Evolutionary conservation across 2,113 vertebrate species (phyloP).

Genomic region (Pycnonotus jocosus): DNA sequence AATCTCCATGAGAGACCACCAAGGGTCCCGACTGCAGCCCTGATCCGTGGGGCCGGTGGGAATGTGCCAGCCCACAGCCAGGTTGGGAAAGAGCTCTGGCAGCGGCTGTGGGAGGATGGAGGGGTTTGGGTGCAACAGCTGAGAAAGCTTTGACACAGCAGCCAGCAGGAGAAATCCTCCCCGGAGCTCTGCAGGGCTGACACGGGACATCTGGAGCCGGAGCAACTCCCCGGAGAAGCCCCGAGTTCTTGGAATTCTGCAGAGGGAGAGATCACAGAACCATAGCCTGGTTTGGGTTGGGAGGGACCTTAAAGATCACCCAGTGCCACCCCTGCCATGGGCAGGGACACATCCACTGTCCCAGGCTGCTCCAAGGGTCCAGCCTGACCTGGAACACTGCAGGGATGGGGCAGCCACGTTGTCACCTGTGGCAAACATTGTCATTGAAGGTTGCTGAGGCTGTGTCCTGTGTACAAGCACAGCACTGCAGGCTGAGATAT

Average conservation of each 20-base stretch:
- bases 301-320: background rate
- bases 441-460: background rate
- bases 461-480: background rate
- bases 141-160: conserved; percentile 47
- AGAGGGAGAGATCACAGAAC: background rate
- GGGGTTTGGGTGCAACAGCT: background rate
- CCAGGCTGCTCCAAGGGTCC: background rate
- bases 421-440: background rate
- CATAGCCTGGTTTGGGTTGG: background rate
- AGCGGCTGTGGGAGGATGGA: background rate
- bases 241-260: background rate
- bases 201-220: background rate
- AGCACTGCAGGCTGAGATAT: conserved; percentile 56
- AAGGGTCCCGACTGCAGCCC: background rate
- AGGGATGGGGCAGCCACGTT: background rate
- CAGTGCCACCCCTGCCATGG: background rate
- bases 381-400: fast-evolving
- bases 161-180: background rate
- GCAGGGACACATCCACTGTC: background rate
- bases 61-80: background rate
- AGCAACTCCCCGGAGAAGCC: background rate
- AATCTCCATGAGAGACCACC: fast-evolving
- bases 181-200: conserved; percentile 7
- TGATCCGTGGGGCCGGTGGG: fast-evolving
- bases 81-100: background rate